Evolutionary conservation across 2,888 invertebrate species (phyloP), one percentile per base, ranked within the genome.

Genomic region (Caenorhabditis sulstoni): DNA sequence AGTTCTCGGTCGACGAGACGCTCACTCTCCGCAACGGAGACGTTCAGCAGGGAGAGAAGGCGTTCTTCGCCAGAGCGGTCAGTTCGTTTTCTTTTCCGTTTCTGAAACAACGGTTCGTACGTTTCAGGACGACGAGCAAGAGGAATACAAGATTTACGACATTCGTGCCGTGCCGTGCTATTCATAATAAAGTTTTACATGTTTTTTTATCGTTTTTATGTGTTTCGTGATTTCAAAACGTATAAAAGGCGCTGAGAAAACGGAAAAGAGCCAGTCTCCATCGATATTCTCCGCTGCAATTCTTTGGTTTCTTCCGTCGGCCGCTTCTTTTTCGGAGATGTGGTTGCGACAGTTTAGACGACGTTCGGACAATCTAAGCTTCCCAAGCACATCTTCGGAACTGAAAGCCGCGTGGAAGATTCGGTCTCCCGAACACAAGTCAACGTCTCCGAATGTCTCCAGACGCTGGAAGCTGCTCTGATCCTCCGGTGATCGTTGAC

Each of bases 1-100:
- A 75, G 41, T 75, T 75, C 22, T 67, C 75, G 3, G 66, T 67
- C 4, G 75, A 75, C 20, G 75, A 75, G 29, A 57, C 57, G 7
- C 39, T 75, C n/a, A 75, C 75, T 11, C 49, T 49, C n/a, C 22
- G 20, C 9, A 57, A 62, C 23, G 67, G 62, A 22, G 52, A 53
- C 41, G 53, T 55, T 7, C 23, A 49, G 22, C 53, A 59, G 18
- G 65, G 62, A 23, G 75, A 75, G 14, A 66, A 75, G 41, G 75
- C 67, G 16, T 61, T 67, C 53, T 75, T 75, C 29, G 75, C 75
- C 18, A n/a, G 75, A 67, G 23, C 62, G 49, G 75, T 75, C 5
- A 12, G 53, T 22, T 41, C 29, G 4, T 29, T 16, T 18, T 18
- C 18, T 4, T 1, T 7, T 11, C 3, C 35, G n/a, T n/a, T 16